Evolutionary conservation across 2,888 invertebrate genomes (phyloP).

Genomic region (Plagodis pulveraria): DNA sequence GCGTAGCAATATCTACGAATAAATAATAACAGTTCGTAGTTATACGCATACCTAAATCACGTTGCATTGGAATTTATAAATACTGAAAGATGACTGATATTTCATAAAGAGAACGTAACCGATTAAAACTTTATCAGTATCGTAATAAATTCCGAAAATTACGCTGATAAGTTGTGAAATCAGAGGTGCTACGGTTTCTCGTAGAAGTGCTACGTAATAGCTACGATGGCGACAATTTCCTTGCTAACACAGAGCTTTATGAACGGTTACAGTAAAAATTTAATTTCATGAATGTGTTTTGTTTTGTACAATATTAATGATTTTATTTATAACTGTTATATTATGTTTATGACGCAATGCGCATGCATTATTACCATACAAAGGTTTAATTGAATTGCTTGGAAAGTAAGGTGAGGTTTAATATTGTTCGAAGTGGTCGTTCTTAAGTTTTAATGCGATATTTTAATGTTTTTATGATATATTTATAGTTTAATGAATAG

Average conservation of each 20-base stretch:
- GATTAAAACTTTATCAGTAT: constrained; percentile 20
- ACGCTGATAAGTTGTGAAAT: constrained; percentile 16
- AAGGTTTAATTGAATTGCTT: no score
- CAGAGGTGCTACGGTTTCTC: constrained; percentile 58
- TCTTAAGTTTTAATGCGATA: no score
- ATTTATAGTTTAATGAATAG: no score
- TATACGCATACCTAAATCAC: constrained; percentile 29
- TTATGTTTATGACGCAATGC: no score
- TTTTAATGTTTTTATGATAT: no score
- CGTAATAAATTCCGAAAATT: constrained; percentile 16
- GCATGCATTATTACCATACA: no score
- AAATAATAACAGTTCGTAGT: no score
- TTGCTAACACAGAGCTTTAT: not conserved
- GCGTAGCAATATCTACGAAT: not conserved
- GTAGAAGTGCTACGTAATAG: constrained; percentile 71
- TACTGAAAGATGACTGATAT: constrained; percentile 23
- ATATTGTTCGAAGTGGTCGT: no score
- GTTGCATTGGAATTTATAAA: constrained; percentile 49
- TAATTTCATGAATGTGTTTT: not conserved
- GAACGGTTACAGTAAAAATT: not conserved
- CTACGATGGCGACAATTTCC: constrained; percentile 50
- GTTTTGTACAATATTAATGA: not conserved
- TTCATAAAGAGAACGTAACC: constrained; percentile 13
- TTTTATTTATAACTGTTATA: not conserved
- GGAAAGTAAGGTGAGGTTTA: no score